Base-by-base conservation (phyloP, 2,888 invertebrate genomes). In the Thumatha senex region DNA sequence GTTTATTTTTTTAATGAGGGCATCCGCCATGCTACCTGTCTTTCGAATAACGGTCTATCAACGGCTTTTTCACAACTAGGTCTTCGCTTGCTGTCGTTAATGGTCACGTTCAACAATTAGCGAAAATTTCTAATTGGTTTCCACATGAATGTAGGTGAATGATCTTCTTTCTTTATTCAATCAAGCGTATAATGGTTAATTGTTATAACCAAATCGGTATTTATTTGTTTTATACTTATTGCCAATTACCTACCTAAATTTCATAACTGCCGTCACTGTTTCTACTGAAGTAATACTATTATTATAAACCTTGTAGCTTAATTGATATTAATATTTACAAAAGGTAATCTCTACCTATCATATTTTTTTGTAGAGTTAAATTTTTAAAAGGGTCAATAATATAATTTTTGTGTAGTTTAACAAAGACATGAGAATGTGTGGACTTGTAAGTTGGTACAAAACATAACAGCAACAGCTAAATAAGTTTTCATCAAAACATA, bases 1-100 rank as follows among this genome's bases (percentile, higher is more conserved):
- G 2, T 24, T 24, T 24, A 4, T 24, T 24, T 24, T 24, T 24
- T 24, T 5, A 24, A 24, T 4, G 18, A 24, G 18, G 18, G 18
- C 18, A 24, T 24, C 18, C 18, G 18, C 5, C 18, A 24, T 24
- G 18, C 18, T 60, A 60, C 62, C 72, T 74, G 77, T 67, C 73
- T 74, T 74, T 69, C 67, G 71, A 62, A 70, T 86, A 86, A 84
- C 85, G 85, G 84, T 66, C 72, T 69, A 67, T 8, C 78, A 82
- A 85, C 82, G 83, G 84, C 78, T 83, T 84, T 82, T 80, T 84
- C 81, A 85, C 83, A 85, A 80, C 72, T 80, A 76, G 81, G 82
- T 74, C 79, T 82, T 71, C 68, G 65, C 65, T 10, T 31, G 18
- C 71, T 73, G 75, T 72, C 74, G 64, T 67, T 70, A 65, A 74